A percentile compares a stretch with the other conserved stretches of the same genome.
These are phyloP conservation scores for Magallana ariakensis DNA, from an alignment of 1,140 invertebrate species.

Conservation along the genomic window DNA sequence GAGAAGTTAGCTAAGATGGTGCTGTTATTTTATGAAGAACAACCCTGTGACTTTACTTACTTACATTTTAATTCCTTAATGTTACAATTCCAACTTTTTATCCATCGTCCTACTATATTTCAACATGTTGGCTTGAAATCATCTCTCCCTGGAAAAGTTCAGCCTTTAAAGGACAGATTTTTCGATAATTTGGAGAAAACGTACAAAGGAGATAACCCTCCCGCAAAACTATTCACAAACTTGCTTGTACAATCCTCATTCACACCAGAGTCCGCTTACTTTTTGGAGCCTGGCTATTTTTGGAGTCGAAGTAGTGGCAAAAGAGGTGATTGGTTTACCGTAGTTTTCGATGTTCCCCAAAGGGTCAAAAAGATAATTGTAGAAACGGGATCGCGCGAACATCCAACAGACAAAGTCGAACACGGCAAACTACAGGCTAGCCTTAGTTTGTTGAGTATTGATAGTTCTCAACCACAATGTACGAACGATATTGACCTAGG, in stretches of 20 bases:
- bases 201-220: slow-evolving; percentile 58
- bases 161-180: slow-evolving; percentile 89
- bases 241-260: slow-evolving; percentile 43
- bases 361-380: slow-evolving; percentile 60
- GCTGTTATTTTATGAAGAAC: slow-evolving; percentile 74
- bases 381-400: slow-evolving; percentile 61
- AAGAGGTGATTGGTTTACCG: slow-evolving; percentile 57
- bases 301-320: slow-evolving; percentile 61
- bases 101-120: slow-evolving; percentile 73
- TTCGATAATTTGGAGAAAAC: slow-evolving; percentile 53
- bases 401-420: slow-evolving; percentile 62
- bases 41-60: slow-evolving; percentile 75
- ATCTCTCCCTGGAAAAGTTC: slow-evolving; percentile 91
- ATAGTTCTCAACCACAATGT: slow-evolving; percentile 54
- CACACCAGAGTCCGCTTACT: slow-evolving; percentile 58
- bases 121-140: slow-evolving; percentile 76
- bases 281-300: slow-evolving; percentile 61
- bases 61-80: slow-evolving; percentile 71
- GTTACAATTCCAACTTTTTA: slow-evolving; percentile 57
- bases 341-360: slow-evolving; percentile 67
- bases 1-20: slow-evolving; percentile 69
- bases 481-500: slow-evolving; percentile 63
- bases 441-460: slow-evolving; percentile 51
- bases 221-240: slow-evolving; percentile 56
- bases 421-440: slow-evolving; percentile 60